Percentiles rank a stretch among this genome's conserved stretches.
phyloP scores from a whole-genome alignment of 2,113 vertebrate genomes.

The Erinaceus europaeus region DNA sequence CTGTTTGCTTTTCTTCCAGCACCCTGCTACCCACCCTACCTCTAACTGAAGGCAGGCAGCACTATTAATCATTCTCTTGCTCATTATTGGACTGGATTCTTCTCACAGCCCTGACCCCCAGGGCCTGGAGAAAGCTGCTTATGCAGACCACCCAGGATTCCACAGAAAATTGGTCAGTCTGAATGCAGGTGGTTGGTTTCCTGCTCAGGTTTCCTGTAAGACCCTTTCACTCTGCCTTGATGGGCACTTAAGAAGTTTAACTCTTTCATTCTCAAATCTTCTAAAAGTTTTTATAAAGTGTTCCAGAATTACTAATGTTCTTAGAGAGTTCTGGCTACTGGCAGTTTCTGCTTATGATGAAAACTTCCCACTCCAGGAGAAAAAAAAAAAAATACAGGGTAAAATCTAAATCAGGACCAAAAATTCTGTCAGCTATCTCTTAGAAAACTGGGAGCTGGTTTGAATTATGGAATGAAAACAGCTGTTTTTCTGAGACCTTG shows the following conservation, averaged over 20 bases:
- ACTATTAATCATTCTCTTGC: constrained; percentile 59
- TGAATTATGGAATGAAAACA: not conserved
- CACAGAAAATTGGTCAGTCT: constrained; percentile 61
- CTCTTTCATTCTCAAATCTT: constrained; percentile 53
- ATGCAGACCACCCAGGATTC: constrained; percentile 70
- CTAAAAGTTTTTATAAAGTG: not conserved
- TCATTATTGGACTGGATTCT: constrained; percentile 57
- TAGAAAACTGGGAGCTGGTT: not conserved
- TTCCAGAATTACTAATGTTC: not conserved
- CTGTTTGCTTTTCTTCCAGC: constrained; percentile 62
- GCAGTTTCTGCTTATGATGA: not conserved
- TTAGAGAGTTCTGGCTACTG: not conserved
- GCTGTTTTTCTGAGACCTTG: not conserved
- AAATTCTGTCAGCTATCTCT: not conserved
- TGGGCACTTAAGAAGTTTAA: constrained; percentile 65
- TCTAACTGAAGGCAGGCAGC: constrained; percentile 51
- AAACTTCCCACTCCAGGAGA: not conserved
- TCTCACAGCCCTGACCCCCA: constrained; percentile 1
- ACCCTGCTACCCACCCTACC: constrained; percentile 25
- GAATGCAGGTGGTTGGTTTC: constrained; percentile 68
- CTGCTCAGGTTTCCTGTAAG: constrained; percentile 71
- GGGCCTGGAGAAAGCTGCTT: constrained; percentile 44
- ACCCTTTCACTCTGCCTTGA: constrained; percentile 57
- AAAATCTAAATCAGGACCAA: not conserved
- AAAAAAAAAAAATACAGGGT: not conserved